Conservation (phyloP, 2,888 invertebrate species). For the Nymphalis c-album region DNA sequence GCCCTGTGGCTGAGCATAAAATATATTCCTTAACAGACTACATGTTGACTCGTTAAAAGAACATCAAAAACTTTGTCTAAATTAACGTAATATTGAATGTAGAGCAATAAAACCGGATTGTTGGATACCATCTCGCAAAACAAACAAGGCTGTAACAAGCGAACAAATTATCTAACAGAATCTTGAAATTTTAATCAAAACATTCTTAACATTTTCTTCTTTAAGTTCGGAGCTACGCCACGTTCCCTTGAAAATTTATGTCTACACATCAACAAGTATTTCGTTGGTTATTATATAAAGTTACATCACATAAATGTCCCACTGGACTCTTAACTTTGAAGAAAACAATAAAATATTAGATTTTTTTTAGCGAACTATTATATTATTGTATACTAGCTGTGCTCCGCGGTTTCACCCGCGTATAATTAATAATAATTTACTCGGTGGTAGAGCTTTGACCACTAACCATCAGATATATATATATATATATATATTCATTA, state of each 20-base stretch:
- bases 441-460: no score
- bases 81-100: constrained; percentile 61
- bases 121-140: constrained; percentile 45
- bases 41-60: constrained; percentile 50
- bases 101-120: constrained; percentile 58
- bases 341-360: no score
- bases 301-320: no score
- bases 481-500: no score
- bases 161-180: constrained; percentile 34
- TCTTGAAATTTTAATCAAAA: constrained; percentile 38
- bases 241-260: constrained; percentile 25
- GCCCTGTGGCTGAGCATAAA: not conserved
- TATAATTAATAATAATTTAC: no score
- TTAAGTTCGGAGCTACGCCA: constrained; percentile 19
- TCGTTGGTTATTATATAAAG: not conserved
- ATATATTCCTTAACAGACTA: not conserved
- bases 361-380: no score
- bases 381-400: no score
- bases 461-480: no score
- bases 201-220: constrained; percentile 33
- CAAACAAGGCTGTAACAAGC: constrained; percentile 49
- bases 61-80: constrained; percentile 58
- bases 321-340: no score
- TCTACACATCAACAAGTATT: constrained; percentile 23
- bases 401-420: no score